Base-by-base conservation (phyloP, 2,888 invertebrate species). In the Cryptocephalus primarius region DNA sequence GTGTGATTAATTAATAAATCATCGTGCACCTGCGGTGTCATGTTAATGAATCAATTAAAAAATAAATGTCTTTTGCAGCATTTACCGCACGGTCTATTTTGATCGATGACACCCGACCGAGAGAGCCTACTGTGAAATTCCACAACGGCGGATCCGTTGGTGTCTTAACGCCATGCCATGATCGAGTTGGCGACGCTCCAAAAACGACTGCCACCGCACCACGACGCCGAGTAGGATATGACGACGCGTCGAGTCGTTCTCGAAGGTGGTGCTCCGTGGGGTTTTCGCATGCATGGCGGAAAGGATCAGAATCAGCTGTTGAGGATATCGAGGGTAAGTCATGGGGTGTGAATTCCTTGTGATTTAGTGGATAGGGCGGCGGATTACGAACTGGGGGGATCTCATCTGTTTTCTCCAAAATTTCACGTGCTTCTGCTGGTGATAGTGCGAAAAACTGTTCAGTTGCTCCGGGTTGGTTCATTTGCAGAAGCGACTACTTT, bases 271-370 rank as follows among this genome's bases (percentile, higher is more conserved):
- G 80, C 85, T 67, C 89, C 89, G 58, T 89, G 89, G 90, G 89
- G 89, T 63, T 89, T 90, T 74, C 82, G 89, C 56, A 84, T 89
- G 82, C 84, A 86, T 69, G 89, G 89, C 55, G 89, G 89, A 54
- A 78, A 75, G 61, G 88, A 89, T 72, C 78, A 80, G 60, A 81
- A 83, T 65, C 83, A 84, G 69, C 85, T 85, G 49, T 75, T 89
- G 50, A 79, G 82, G 68, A 85, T 90, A 70, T 84, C 85, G 45
- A 80, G 85, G 79, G 87, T 86, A 72, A 75, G 82, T 77, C 38
- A 14, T 6, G 36, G 4, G 6, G 36, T 6, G 36, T 36, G 36
- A 22, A 36, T 32, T 46, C 32, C 39, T 22, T 31, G 38, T 22
- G 22, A 22, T 22, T 22, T 22, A 22, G 6, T 6, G 2, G 22